Evolutionary conservation across 2,113 vertebrate genomes (phyloP).

Genomic region (Stercorarius parasiticus): DNA sequence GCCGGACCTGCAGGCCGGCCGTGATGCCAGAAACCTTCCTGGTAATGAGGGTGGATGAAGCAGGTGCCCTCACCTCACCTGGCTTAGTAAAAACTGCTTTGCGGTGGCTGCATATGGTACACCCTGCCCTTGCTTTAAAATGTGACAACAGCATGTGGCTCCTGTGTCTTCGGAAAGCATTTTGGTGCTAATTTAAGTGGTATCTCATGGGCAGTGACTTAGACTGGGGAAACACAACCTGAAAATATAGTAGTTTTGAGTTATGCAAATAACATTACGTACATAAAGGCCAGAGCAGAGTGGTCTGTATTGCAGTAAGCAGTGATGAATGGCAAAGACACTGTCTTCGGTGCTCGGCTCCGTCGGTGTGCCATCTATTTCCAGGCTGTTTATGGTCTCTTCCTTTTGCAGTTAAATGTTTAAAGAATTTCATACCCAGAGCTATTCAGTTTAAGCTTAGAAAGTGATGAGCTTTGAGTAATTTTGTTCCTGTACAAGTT

Average conservation of each 20-base stretch:
- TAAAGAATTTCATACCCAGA: not conserved
- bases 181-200: not conserved
- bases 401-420: not conserved
- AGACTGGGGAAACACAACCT: not conserved
- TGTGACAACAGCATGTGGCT: not conserved
- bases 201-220: not conserved
- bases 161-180: not conserved
- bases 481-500: not conserved
- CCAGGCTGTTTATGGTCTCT: not conserved
- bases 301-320: not conserved
- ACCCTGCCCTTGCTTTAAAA: not conserved
- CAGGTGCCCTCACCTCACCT: not conserved
- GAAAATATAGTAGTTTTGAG: not conserved
- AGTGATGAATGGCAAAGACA: fast-evolving
- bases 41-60: not conserved
- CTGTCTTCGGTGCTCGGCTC: not conserved
- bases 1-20: not conserved
- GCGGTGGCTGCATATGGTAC: not conserved
- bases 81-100: not conserved
- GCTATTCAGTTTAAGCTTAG: not conserved
- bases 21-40: not conserved
- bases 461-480: not conserved
- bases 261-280: not conserved
- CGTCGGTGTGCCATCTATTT: fast-evolving
- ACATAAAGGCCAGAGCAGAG: not conserved